Evolutionary conservation across 2,113 vertebrate genomes (phyloP).

Genomic region (Hippotragus niger): DNA sequence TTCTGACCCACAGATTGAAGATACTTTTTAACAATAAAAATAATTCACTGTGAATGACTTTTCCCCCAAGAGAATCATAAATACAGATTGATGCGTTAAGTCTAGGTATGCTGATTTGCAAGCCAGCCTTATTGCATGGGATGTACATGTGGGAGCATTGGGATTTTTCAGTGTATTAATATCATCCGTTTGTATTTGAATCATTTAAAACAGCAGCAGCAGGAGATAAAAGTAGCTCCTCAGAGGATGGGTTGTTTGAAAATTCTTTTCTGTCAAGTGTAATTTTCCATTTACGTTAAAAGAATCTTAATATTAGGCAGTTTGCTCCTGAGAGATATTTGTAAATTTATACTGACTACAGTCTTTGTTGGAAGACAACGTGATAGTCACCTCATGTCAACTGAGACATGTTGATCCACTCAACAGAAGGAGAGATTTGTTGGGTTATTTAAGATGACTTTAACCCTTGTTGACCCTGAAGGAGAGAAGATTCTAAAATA

Average conservation of each 20-base stretch:
- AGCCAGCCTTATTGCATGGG: neutral
- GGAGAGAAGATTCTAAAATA: neutral
- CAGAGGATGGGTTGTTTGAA: neutral
- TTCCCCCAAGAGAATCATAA: neutral
- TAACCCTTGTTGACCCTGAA: neutral
- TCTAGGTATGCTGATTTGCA: neutral
- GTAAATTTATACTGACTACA: neutral
- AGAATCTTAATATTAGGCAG: neutral
- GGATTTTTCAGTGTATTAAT: neutral
- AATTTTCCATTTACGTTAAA: constrained; percentile 1
- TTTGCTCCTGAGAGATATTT: neutral
- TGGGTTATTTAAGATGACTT: neutral
- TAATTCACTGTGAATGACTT: neutral
- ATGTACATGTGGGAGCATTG: neutral
- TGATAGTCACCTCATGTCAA: neutral
- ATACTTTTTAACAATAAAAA: constrained; percentile 68
- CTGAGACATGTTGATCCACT: neutral
- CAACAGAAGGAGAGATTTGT: neutral
- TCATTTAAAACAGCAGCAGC: neutral
- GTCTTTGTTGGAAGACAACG: neutral
- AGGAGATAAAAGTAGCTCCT: neutral
- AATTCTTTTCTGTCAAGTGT: constrained; percentile 4
- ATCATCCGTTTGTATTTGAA: neutral
- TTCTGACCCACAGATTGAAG: constrained; percentile 60
- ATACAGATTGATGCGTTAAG: neutral